Conservation (phyloP, 1,140 invertebrate genomes). For the Andrena cerasifolii region DNA sequence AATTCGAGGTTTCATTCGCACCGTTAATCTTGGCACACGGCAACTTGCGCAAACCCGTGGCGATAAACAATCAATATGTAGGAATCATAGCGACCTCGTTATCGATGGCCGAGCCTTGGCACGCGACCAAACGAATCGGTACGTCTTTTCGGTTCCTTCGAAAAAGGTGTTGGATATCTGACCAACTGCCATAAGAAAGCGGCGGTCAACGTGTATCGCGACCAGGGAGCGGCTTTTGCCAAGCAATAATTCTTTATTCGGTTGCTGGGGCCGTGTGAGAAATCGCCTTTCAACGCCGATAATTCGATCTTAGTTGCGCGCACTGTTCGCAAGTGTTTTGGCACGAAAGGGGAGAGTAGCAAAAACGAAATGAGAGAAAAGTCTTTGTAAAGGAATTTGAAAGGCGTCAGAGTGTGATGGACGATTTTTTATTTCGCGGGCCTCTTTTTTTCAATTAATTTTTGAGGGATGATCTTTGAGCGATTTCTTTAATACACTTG, state of each 20-base stretch:
- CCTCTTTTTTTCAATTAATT: no score
- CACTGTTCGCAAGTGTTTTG: not conserved
- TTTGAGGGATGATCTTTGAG: no score
- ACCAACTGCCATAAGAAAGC: constrained; percentile 21
- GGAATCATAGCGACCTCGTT: constrained; percentile 52
- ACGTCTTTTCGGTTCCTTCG: constrained; percentile 27
- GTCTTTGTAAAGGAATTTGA: not conserved
- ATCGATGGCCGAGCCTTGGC: constrained; percentile 57
- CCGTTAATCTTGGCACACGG: constrained; percentile 52
- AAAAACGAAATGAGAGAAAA: not conserved
- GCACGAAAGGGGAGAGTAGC: not conserved
- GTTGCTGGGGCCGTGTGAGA: no score
- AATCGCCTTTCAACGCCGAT: not conserved
- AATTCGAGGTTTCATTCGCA: constrained; percentile 21
- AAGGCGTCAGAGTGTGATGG: not conserved
- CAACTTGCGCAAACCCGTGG: constrained; percentile 40
- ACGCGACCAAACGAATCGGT: constrained; percentile 25
- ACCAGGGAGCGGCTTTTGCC: constrained; percentile 1
- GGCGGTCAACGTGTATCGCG: not conserved
- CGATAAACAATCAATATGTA: constrained; percentile 61
- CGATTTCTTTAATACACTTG: no score
- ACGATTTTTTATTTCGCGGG: no score
- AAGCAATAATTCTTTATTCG: constrained; percentile 10
- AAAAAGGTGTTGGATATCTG: constrained; percentile 25
- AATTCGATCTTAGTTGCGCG: not conserved